Base-by-base conservation (phyloP, 2,113 vertebrate genomes). In the Oryzias melastigma region DNA sequence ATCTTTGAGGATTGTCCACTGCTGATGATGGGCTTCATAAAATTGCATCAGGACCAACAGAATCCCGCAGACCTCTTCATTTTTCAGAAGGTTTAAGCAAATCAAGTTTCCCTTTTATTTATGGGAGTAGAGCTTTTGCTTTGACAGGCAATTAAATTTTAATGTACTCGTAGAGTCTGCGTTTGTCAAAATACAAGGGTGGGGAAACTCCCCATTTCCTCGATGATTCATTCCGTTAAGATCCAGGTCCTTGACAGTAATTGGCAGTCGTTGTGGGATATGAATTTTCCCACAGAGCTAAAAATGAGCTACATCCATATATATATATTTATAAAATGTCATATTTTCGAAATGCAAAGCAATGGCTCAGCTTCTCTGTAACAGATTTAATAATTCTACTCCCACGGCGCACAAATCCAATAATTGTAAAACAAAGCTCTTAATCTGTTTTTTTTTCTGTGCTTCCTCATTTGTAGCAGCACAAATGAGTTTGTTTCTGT, bases 401-500 rank as follows among this genome's bases (percentile, higher is more conserved):
- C 69, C 80, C 70, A 65, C 71, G 20, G 65, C 80, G 76, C 50
- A 66, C 69, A 78, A 85, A 85, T 84, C 76, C 76, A 82, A 80
- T 78, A 84, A 85, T 69, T 72, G 69, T 63, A 62, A 77, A 77
- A 85, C 62, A 84, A 77, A 80, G 63, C 73, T 82, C 63, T 70
- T 84, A 81, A 84, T 84, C 71, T 61, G 29, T 35, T 35, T 35
- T 20, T 41, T 74, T 68, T 53, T 45, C 58, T 61, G 52, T 64
- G 52, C 63, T 75, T 52, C 48, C 75, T 59, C 73, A 56, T 77
- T 55, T 58, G 61, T 50, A 62, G 77, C 47, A 75, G 68, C 42
- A 59, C 68, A 78, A 73, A 73, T 70, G 58, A 66, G 46, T 41
- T 45, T 45, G 24, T 43, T 43, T 35, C 47, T 49, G 16, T 40